These are phyloP conservation scores for Scortum barcoo DNA, from an alignment of 2,113 vertebrate species.

Conservation along the genomic window DNA sequence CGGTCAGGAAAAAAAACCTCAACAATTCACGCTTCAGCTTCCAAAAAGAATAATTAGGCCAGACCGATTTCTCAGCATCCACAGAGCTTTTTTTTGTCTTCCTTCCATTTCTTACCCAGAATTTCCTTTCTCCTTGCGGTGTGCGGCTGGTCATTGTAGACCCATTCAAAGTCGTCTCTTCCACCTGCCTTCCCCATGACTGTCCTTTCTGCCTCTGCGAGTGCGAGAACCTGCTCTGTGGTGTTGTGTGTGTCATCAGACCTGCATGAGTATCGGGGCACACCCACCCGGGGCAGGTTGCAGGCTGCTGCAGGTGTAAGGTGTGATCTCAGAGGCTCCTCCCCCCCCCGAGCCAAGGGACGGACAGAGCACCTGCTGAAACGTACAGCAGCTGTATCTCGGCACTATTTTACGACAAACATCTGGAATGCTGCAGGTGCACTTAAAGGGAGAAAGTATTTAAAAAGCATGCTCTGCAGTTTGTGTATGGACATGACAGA, in stretches of 20 bases:
- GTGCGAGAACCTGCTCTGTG: background rate
- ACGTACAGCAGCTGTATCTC: background rate
- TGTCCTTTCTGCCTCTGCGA: background rate
- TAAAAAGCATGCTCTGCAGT: background rate
- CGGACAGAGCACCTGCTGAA: conserved; percentile 13
- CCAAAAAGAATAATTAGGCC: background rate
- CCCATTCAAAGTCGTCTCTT: conserved; percentile 95
- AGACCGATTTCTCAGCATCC: background rate
- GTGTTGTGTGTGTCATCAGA: conserved; percentile 50
- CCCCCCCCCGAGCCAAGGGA: conserved; percentile 20
- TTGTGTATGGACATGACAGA: background rate
- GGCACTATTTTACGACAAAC: background rate
- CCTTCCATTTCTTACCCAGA: conserved; percentile 85
- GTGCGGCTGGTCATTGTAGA: conserved; percentile 96
- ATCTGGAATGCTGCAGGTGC: background rate
- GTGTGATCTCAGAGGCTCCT: conserved; percentile 18
- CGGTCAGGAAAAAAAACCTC: background rate
- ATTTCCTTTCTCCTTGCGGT: conserved; percentile 95
- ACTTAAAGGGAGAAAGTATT: background rate
- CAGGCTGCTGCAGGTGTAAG: background rate
- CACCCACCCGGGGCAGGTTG: conserved; percentile 62
- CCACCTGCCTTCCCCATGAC: conserved; percentile 89
- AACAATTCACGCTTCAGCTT: background rate
- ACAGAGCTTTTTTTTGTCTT: background rate
- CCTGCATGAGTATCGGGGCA: conserved; percentile 53